Percentiles rank a stretch among this genome's conserved stretches.
Evolutionary conservation across 2,888 invertebrate genomes (phyloP).

Genomic region (Drosophila koepferae): DNA sequence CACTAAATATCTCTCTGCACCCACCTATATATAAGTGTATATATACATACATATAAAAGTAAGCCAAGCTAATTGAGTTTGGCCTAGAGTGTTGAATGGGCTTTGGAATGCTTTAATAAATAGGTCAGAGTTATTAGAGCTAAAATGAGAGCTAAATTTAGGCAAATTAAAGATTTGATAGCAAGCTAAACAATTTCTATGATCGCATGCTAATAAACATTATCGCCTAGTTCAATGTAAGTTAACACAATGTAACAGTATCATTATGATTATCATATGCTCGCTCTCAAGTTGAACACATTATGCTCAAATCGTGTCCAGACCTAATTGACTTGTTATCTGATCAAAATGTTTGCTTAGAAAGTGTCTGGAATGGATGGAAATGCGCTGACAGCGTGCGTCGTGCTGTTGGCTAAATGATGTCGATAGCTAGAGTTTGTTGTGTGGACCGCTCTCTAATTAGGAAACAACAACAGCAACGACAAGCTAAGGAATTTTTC

Average conservation of each 20-base stretch:
- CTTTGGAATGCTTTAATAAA: conserved; percentile 17
- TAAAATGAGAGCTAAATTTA: background rate
- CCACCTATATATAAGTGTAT: conserved; percentile 13
- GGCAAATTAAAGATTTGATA: no score
- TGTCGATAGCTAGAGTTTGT: conserved; percentile 22
- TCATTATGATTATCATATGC: conserved; percentile 31
- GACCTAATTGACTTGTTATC: conserved; percentile 58
- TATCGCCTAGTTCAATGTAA: background rate
- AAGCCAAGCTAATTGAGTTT: conserved; percentile 22
- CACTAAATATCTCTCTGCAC: conserved; percentile 35
- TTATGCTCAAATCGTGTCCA: conserved; percentile 34
- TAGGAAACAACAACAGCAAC: conserved; percentile 36
- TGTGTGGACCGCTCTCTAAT: conserved; percentile 37
- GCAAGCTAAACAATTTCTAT: background rate
- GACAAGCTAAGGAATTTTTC: conserved; percentile 42
- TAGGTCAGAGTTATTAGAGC: background rate
- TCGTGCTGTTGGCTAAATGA: conserved; percentile 25
- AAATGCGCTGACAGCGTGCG: conserved; percentile 40
- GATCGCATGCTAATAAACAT: background rate
- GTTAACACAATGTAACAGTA: conserved; percentile 8
- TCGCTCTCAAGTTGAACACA: conserved; percentile 24
- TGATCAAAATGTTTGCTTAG: conserved; percentile 50
- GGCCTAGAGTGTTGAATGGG: conserved; percentile 7
- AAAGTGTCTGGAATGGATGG: conserved; percentile 44
- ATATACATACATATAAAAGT: background rate